Base-by-base conservation (phyloP, 2,113 vertebrate genomes). In the Engraulis encrasicolus region DNA sequence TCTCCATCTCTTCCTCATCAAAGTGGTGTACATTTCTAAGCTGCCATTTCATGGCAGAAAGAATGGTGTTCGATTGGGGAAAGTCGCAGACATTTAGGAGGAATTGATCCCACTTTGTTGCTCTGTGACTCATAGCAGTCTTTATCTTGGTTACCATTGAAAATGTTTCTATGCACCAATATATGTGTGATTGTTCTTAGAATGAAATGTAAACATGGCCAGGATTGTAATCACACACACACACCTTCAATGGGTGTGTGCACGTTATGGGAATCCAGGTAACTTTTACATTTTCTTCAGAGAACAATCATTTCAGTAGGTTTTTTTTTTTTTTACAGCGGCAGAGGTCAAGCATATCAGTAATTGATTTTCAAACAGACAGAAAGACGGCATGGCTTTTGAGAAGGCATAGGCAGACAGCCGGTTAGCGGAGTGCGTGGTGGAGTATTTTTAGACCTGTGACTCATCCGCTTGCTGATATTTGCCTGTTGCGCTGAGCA, bases 401-500 rank as follows among this genome's bases (percentile, higher is more conserved):
- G 66, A 15, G 40, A 74, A 34, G 27, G 27, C 66, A 34, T 17
- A 34, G 27, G 3, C 27, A 4, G 12, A 14, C 27, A 36, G 36
- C 0, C 38, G 34, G 27, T 74, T 23, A 34, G 66, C 23, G 31
- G 31, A 74, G 23, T 34, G 66, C 34, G n/a, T 66, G 58, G 58
- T 66, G 58, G 58, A 23, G n/a, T 74, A 74, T 74, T 74, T 74
- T 36, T 74, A 34, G 66, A 34, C 31, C 17, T 19, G 40, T 77
- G 61, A 77, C 81, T 84, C 54, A 84, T 84, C 31, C 38, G 71
- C 80, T 71, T 31, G n/a, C 48, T 17, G 77, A 61, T 58, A 34
- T 74, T 74, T 34, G 27, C 66, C 61, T 1, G 20, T 77, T 31
- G 49, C 31, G 36, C 61, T 50, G 49, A 82, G 61, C n/a, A 14